Percentiles rank a stretch among this genome's conserved stretches.
Conservation (phyloP, 2,888 invertebrate genomes). For the Latrodectus hesperus region DNA sequence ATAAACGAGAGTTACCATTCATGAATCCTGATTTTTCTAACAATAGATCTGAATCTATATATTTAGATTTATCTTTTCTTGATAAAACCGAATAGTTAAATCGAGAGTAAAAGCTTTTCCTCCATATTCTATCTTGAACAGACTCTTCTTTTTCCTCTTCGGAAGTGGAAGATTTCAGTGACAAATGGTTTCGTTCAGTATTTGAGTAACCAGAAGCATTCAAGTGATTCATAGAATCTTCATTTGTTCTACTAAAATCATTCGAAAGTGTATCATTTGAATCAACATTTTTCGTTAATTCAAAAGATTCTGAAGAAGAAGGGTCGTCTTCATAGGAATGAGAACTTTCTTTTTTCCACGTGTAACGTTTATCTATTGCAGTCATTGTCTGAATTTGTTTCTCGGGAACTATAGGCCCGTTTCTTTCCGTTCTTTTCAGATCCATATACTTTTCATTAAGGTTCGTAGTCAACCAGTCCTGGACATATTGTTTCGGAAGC, state of each 20-base stretch:
- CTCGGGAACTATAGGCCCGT: constrained; percentile 1
- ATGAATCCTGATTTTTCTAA: constrained; percentile 20
- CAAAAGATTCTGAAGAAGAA: constrained; percentile 28
- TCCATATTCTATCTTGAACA: constrained; percentile 87
- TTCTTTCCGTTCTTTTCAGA: not conserved
- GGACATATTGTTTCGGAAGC: constrained; percentile 17
- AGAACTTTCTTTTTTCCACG: constrained; percentile 8
- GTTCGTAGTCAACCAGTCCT: constrained; percentile 41
- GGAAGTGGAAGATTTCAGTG: constrained; percentile 14
- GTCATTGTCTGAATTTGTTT: not conserved
- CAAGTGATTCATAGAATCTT: not conserved
- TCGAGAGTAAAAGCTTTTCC: constrained; percentile 91
- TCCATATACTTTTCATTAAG: constrained; percentile 17
- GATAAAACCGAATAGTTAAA: constrained; percentile 81
- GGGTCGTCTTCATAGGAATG: constrained; percentile 16
- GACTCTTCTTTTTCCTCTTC: constrained; percentile 79
- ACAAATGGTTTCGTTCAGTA: constrained; percentile 6
- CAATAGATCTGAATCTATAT: constrained; percentile 28
- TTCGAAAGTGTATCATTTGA: not conserved
- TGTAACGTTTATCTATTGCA: not conserved
- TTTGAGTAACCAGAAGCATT: not conserved
- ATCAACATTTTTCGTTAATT: not conserved
- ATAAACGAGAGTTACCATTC: not conserved
- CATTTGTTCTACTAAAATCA: not conserved
- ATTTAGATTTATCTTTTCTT: constrained; percentile 46